Base-by-base conservation (phyloP, 2,113 vertebrate genomes). In the Serinus canaria region DNA sequence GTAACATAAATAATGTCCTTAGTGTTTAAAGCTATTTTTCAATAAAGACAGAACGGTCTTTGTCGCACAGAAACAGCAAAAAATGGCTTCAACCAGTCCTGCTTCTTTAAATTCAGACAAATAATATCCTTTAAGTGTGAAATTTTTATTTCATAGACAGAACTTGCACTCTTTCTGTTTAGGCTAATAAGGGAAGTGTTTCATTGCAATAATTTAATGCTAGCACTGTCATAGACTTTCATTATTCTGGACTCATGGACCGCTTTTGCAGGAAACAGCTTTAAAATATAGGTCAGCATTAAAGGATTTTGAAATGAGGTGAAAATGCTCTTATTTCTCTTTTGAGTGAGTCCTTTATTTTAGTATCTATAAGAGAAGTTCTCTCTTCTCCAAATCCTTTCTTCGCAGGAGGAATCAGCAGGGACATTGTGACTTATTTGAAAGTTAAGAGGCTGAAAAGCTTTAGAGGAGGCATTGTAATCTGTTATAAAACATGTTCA, bases 301-400 rank as follows among this genome's bases (percentile, higher is more conserved):
- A 95, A 95, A 95, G 73, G 59, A 89, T 95, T 90, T 79, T 87
- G 53, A 87, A 89, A 94, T 73, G n/a, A 87, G 20, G 33, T 3
- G 3, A 73, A 92, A 91, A 70, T 77, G 67, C 59, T 94, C 64
- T 88, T 95, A 66, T 43, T 87, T 79, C 46, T 93, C 64, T 74
- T 93, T 60, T 87, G 66, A 92, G 60, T 73, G 25, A 31, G 22
- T 56, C 43, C 13, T 88, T 93, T 95, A 88, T 90, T 95, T 85
- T 83, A 73, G 28, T 83, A 68, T 74, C 60, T 76, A 11, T 69
- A 64, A 52, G 30, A 89, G 64, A 79, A 66, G 25, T 75, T 35
- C 60, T 93, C 41, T 92, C n/a, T 89, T 89, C 62, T 87, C 49
- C 56, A 90, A 94, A 96, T 93, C 83, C 81, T 90, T 94, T 94